Evolutionary conservation across 1,140 invertebrate genomes (phyloP).

Genomic region (Drosophila repletoides): DNA sequence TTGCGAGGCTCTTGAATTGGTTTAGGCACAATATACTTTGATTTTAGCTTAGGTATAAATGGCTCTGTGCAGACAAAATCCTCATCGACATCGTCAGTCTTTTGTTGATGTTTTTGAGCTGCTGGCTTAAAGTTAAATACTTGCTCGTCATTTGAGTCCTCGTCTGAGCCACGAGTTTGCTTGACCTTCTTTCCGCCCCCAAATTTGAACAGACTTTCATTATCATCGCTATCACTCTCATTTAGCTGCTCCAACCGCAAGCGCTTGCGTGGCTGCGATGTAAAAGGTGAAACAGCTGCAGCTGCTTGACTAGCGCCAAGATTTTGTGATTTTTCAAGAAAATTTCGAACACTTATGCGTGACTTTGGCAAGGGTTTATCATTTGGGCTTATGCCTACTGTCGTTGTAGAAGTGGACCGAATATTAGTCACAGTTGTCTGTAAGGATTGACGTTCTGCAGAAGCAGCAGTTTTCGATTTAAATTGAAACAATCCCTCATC

Average conservation of each 20-base stretch:
- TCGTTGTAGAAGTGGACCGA: not conserved
- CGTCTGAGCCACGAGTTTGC: not conserved
- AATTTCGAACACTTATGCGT: slow-evolving; percentile 51
- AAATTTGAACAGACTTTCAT: slow-evolving; percentile 65
- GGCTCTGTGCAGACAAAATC: slow-evolving; percentile 45
- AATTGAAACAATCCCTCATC: slow-evolving; percentile 29
- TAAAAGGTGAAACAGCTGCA: not conserved
- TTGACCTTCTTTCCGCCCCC: slow-evolving; percentile 33
- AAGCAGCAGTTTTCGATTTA: not conserved
- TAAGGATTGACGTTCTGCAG: not conserved
- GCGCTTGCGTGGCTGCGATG: slow-evolving; percentile 47
- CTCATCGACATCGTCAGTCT: slow-evolving; percentile 17
- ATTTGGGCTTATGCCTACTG: too few species aligned
- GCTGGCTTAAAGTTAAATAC: slow-evolving; percentile 36
- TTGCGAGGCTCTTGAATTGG: slow-evolving; percentile 38
- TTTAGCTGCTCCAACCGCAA: slow-evolving; percentile 30
- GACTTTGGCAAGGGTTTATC: not conserved
- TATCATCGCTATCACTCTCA: slow-evolving; percentile 61
- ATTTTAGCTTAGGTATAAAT: slow-evolving; percentile 16
- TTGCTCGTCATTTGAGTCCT: slow-evolving; percentile 25
- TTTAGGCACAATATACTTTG: slow-evolving; percentile 53
- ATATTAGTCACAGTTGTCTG: not conserved
- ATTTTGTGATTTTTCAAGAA: slow-evolving; percentile 50
- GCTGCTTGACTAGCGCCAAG: not conserved
- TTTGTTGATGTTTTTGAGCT: not conserved